Percentiles rank a stretch among this genome's conserved stretches.
Evolutionary conservation across 2,888 invertebrate species (phyloP).

Genomic region (Apodemia duryi): DNA sequence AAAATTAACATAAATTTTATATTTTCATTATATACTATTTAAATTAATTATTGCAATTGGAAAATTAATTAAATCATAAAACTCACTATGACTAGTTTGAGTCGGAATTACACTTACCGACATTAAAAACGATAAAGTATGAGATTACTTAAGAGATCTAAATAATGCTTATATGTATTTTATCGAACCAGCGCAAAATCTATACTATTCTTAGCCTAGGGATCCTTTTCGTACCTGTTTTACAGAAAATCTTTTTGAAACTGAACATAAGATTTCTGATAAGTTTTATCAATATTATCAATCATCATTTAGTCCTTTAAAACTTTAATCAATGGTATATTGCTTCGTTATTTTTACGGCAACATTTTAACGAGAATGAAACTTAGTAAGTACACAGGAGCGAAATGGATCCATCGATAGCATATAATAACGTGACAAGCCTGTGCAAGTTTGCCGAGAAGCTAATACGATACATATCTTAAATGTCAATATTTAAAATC

Average conservation of each 20-base stretch:
- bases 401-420: constrained; percentile 5
- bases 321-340: too few relatives aligned
- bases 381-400: neutral
- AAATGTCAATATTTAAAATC: constrained; percentile 38
- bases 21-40: constrained; percentile 21
- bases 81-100: constrained; percentile 56
- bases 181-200: constrained; percentile 23
- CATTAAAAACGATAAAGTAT: constrained; percentile 42
- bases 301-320: too few relatives aligned
- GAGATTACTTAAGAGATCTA: constrained; percentile 68
- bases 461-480: constrained; percentile 3
- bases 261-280: too few relatives aligned
- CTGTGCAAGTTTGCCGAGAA: constrained; percentile 13
- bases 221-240: constrained; percentile 5
- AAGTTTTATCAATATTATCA: too few relatives aligned
- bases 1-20: constrained; percentile 7
- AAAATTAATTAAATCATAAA: constrained; percentile 28
- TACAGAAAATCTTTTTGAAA: too few relatives aligned
- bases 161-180: constrained; percentile 41
- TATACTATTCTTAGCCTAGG: constrained; percentile 14
- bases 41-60: constrained; percentile 35
- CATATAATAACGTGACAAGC: constrained; percentile 11
- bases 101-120: constrained; percentile 43
- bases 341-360: too few relatives aligned
- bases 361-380: neutral